These are phyloP conservation scores for Cerastis leucographa DNA, from an alignment of 2,888 invertebrate genomes.

Conservation along the genomic window DNA sequence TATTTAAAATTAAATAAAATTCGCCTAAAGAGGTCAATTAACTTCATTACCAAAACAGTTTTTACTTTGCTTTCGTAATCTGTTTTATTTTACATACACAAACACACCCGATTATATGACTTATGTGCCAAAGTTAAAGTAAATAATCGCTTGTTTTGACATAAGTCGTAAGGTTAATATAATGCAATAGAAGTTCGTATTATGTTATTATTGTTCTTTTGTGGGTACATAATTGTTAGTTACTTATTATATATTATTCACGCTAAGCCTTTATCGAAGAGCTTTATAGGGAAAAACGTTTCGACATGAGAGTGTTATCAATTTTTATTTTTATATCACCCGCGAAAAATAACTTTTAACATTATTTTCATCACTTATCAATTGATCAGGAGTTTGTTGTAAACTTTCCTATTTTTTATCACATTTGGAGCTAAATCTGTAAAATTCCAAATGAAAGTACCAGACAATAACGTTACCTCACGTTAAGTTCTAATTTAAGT, in stretches of 20 bases:
- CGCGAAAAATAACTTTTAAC: neutral
- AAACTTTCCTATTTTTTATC: neutral
- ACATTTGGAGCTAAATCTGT: neutral
- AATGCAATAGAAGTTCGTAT: slow-evolving; percentile 37
- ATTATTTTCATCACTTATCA: neutral
- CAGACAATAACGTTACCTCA: neutral
- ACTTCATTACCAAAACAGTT: slow-evolving; percentile 51
- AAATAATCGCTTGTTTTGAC: slow-evolving; percentile 21
- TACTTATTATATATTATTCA: slow-evolving; percentile 28
- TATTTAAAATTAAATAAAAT: slow-evolving; percentile 41
- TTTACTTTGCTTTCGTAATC: slow-evolving; percentile 59
- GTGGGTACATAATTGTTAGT: slow-evolving; percentile 7
- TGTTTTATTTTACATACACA: slow-evolving; percentile 31
- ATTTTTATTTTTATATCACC: neutral
- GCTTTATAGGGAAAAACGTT: neutral
- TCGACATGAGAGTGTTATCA: neutral
- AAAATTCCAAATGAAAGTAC: neutral
- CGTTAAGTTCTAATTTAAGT: neutral
- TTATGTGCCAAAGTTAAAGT: slow-evolving; percentile 15
- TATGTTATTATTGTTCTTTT: slow-evolving; percentile 37
- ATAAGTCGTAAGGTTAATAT: slow-evolving; percentile 52
- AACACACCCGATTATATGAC: slow-evolving; percentile 36
- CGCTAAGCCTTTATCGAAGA: slow-evolving; percentile 6
- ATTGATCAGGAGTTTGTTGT: neutral
- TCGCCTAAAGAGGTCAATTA: slow-evolving; percentile 58